These are phyloP conservation scores for Holocentrus rufus DNA, from an alignment of 2,797 vertebrate genomes.

Conservation along the genomic window DNA sequence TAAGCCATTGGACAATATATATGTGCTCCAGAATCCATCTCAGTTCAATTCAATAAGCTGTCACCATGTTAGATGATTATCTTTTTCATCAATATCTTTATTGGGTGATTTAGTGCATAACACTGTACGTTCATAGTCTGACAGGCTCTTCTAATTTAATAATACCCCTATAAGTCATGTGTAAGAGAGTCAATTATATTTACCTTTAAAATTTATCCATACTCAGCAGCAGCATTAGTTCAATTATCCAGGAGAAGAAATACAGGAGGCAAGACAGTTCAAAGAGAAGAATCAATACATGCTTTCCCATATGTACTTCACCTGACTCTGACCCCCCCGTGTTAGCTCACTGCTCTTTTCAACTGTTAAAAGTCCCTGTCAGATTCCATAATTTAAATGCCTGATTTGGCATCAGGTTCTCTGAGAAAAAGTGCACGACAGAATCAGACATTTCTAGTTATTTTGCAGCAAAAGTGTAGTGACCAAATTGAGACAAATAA, in stretches of 20 bases:
- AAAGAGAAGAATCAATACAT: slow-evolving; percentile 41
- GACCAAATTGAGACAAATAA: not conserved
- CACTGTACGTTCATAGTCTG: not conserved
- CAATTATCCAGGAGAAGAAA: not conserved
- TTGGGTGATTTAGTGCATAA: slow-evolving; percentile 14
- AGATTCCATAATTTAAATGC: not conserved
- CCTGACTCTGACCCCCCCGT: slow-evolving; percentile 40
- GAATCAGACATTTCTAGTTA: not conserved
- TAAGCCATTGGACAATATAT: not conserved
- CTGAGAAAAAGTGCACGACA: not conserved
- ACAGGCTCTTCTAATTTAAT: slow-evolving; percentile 35
- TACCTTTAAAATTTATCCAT: slow-evolving; percentile 10
- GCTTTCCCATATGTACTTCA: slow-evolving; percentile 43
- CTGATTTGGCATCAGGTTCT: not conserved
- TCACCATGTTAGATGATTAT: slow-evolving; percentile 53
- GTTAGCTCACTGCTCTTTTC: slow-evolving; percentile 8
- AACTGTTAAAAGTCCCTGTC: not conserved
- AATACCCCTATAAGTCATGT: slow-evolving; percentile 12
- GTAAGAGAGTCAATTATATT: slow-evolving; percentile 19
- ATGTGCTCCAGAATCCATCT: slow-evolving; percentile 48
- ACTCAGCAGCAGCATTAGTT: slow-evolving; percentile 20
- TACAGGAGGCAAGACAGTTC: slow-evolving; percentile 15
- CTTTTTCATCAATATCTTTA: slow-evolving; percentile 22
- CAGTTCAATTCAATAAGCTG: slow-evolving; percentile 64
- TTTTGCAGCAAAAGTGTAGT: not conserved